Percentiles rank a stretch among this genome's conserved stretches.
These are phyloP conservation scores for Crocidura indochinensis DNA, from an alignment of 2,797 vertebrate genomes.

Conservation along the genomic window DNA sequence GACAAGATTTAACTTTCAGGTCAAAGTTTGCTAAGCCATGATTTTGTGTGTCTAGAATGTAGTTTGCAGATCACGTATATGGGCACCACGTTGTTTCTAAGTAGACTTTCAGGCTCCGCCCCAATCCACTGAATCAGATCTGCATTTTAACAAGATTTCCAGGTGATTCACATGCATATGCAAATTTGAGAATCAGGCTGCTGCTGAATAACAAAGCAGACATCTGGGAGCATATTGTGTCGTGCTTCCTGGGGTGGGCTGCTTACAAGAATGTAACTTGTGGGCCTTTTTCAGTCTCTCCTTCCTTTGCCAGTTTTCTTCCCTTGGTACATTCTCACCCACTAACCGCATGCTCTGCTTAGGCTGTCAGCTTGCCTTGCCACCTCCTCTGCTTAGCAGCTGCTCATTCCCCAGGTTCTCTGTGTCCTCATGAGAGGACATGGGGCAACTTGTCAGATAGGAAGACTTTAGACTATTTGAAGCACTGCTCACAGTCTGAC, in stretches of 20 bases:
- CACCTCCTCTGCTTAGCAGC: constrained; percentile 75
- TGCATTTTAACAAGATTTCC: constrained; percentile 8
- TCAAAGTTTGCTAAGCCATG: background rate
- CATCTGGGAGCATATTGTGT: constrained; percentile 41
- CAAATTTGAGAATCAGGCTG: background rate
- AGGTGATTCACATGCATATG: constrained; percentile 52
- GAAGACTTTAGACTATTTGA: background rate
- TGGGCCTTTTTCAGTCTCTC: constrained; percentile 72
- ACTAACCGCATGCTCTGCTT: constrained; percentile 73
- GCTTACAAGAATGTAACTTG: constrained; percentile 32
- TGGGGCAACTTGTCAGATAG: constrained; percentile 45
- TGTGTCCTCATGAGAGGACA: constrained; percentile 50
- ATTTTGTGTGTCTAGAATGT: background rate
- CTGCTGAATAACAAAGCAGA: constrained; percentile 22
- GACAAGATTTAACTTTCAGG: background rate
- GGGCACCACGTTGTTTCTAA: background rate
- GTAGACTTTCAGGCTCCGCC: background rate
- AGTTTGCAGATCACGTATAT: background rate
- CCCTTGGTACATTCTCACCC: constrained; percentile 61
- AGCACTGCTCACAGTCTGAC: background rate
- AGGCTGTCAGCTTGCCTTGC: constrained; percentile 73
- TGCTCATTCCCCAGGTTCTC: constrained; percentile 76
- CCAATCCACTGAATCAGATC: background rate
- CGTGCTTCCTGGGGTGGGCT: background rate
- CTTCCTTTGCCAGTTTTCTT: constrained; percentile 75